Evolutionary conservation across 2,888 invertebrate species (phyloP).

Genomic region (Microplitis manilae): DNA sequence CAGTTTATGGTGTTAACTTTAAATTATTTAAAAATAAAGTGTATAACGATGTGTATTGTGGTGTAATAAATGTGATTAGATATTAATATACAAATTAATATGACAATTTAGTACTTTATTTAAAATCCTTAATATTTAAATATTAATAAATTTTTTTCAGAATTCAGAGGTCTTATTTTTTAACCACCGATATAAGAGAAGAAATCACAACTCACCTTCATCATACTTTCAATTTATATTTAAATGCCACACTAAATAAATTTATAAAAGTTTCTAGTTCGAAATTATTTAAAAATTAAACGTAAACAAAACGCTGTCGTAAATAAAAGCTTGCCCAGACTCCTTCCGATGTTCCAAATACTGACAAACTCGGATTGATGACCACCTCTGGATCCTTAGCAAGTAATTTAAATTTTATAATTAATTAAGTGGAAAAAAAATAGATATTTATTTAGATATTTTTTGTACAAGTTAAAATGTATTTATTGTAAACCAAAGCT

Average conservation of each 20-base stretch:
- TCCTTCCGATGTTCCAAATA: too few species aligned
- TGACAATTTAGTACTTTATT: not conserved
- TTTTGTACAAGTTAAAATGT: conserved; percentile 65
- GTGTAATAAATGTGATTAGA: conserved; percentile 71
- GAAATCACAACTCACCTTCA: too few species aligned
- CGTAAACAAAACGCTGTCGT: too few species aligned
- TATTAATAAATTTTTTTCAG: not conserved
- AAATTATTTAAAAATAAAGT: conserved; percentile 64
- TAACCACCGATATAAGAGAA: too few species aligned
- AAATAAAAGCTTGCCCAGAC: too few species aligned
- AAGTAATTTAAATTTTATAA: conserved; percentile 1
- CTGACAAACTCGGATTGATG: too few species aligned
- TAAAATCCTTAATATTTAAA: not conserved
- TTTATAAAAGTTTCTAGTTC: too few species aligned
- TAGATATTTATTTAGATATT: not conserved
- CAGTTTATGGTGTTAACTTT: conserved; percentile 46
- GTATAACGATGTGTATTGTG: conserved; percentile 70
- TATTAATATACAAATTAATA: conserved; percentile 40
- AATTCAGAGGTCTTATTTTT: too few species aligned
- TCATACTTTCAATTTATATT: too few species aligned
- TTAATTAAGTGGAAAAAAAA: conserved; percentile 4
- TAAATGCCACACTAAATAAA: too few species aligned
- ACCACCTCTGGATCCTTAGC: too few species aligned
- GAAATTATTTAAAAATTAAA: too few species aligned
- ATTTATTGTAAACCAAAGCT: conserved; percentile 70